These are phyloP conservation scores for Lonchura striata DNA, from an alignment of 2,113 vertebrate genomes.

Conservation along the genomic window DNA sequence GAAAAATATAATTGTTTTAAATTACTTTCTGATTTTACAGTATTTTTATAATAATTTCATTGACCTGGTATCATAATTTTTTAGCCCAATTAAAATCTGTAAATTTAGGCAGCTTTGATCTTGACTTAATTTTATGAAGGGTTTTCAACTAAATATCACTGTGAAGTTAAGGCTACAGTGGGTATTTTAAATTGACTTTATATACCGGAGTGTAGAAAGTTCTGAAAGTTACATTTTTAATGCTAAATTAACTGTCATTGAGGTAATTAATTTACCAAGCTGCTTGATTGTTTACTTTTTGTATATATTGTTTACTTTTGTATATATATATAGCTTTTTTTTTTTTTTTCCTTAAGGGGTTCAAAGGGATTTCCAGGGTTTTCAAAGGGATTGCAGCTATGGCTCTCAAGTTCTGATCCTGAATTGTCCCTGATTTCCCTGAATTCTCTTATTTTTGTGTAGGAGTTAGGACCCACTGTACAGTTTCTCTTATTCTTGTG, in stretches of 20 bases:
- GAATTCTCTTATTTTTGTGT: neutral
- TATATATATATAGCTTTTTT: neutral
- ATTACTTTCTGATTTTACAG: neutral
- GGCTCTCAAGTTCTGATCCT: neutral
- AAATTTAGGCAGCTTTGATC: neutral
- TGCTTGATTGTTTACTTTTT: neutral
- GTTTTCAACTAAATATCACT: rapidly evolving
- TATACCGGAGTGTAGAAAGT: neutral
- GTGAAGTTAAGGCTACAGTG: neutral
- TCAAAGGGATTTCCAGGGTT: neutral
- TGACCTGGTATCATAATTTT: neutral
- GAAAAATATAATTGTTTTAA: neutral
- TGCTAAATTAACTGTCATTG: neutral
- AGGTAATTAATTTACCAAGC: neutral
- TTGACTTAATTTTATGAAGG: neutral
- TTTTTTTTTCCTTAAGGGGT: neutral
- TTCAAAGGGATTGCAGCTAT: neutral
- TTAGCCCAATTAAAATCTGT: neutral
- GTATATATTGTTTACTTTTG: neutral
- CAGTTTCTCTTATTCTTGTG: neutral
- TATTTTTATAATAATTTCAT: neutral
- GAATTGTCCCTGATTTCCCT: neutral
- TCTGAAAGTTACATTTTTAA: neutral
- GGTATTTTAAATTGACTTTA: neutral
- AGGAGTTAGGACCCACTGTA: neutral